Base-by-base conservation (phyloP, 2,888 invertebrate species). In the Lasioglossum calceatum region DNA sequence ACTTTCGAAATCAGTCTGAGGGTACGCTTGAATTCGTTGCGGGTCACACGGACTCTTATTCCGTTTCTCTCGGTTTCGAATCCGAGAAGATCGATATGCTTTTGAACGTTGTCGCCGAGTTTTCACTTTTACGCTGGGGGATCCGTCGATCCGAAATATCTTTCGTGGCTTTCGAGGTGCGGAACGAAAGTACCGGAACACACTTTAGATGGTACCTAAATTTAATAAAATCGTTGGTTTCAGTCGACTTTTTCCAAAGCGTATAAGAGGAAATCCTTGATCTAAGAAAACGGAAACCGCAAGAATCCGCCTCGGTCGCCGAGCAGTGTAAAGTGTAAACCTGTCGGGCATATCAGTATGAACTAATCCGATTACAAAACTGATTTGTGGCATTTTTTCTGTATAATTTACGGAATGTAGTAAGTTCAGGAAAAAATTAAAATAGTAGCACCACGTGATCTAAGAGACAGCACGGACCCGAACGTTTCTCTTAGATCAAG, bases 1-100 rank as follows among this genome's bases (percentile, higher is more conserved):
- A 70, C 70, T 67, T 78, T 78, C 77, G 70, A 67, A 67, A 47
- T 77, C 77, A 90, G 91, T 90, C 90, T 85, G 87, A 88, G 74
- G 42, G 83, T 76, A 73, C 50, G 78, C 27, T 74, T 70, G 50
- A 64, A 80, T 79, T 82, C 54, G 80, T 78, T 77, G 79, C 32
- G 39, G 39, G 19, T 74, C 74, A 42, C 42, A 32, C 19, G 32
- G 44, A 71, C 32, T 70, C 32, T n/a, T 23, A 19, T 36, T 8
- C 58, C n/a, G 32, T 32, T 50, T 8, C 75, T 50, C 50, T 81
- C 47, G 32, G 39, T 67, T 54, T 77, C 16, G 32, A 72, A 42
- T 36, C 64, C n/a, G 23, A 36, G 47, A 23, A 39, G 70, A 58
- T 50, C 70, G 82, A 84, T 77, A 47, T 72, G 76, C 75, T 61